phyloP scores from a whole-genome alignment of 2,888 invertebrate genomes.

The Lithosia quadra region DNA sequence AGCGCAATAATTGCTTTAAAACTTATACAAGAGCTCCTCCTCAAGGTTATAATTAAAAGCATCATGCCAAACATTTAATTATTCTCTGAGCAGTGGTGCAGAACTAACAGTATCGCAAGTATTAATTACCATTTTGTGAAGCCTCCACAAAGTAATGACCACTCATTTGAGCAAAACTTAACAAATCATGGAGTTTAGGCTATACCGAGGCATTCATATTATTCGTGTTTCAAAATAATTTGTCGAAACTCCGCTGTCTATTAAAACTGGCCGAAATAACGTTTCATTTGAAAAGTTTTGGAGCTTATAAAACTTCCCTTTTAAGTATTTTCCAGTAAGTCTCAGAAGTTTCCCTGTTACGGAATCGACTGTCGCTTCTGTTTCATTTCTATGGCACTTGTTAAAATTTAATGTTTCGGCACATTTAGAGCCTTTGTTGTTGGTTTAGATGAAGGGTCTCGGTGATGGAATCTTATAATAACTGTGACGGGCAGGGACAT shows the following conservation, averaged over 20 bases:
- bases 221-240: slow-evolving; percentile 40
- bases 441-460: slow-evolving; percentile 10
- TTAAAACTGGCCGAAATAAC: slow-evolving; percentile 40
- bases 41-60: slow-evolving; percentile 4
- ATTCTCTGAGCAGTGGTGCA: not conserved
- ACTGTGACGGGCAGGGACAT: not conserved
- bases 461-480: slow-evolving; percentile 8
- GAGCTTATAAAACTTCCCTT: slow-evolving; percentile 48
- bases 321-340: slow-evolving; percentile 37
- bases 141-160: not conserved
- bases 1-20: not conserved
- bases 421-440: slow-evolving; percentile 15
- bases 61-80: not conserved
- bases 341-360: slow-evolving; percentile 26
- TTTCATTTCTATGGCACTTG: slow-evolving; percentile 27
- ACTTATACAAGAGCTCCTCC: not conserved
- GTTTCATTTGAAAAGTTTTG: slow-evolving; percentile 44
- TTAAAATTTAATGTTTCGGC: slow-evolving; percentile 21
- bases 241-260: slow-evolving; percentile 38
- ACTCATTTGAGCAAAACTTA: slow-evolving; percentile 20
- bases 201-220: slow-evolving; percentile 29
- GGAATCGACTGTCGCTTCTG: slow-evolving; percentile 30
- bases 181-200: slow-evolving; percentile 28
- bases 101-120: not conserved
- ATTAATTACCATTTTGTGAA: not conserved